phyloP scores from a whole-genome alignment of 2,888 invertebrate genomes.

The Meandrusa payeni region DNA sequence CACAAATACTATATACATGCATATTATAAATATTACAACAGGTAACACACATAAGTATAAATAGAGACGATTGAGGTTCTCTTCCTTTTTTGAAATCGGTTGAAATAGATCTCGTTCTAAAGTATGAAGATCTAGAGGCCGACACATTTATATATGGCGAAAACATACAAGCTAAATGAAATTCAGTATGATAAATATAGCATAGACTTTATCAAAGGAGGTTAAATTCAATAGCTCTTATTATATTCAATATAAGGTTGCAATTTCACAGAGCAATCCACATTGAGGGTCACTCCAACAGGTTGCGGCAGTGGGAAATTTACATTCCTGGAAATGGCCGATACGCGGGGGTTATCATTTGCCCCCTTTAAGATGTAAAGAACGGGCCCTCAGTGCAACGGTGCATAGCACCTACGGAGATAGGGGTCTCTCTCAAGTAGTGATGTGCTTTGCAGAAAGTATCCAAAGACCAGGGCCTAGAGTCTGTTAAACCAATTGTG shows the following conservation, averaged over 20 bases:
- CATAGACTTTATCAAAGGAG: conserved; percentile 2
- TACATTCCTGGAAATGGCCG: conserved; percentile 48
- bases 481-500: too few relatives aligned
- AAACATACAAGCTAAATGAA: conserved; percentile 4
- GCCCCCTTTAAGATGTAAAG: conserved; percentile 51
- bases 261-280: conserved; percentile 6
- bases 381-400: conserved; percentile 34
- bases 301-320: conserved; percentile 37
- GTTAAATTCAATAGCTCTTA: conserved; percentile 19
- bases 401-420: conserved; percentile 20
- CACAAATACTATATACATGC: too few relatives aligned
- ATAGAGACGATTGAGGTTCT: too few relatives aligned
- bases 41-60: too few relatives aligned
- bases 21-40: too few relatives aligned
- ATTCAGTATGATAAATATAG: conserved; percentile 10
- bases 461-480: not conserved
- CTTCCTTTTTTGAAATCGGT: too few relatives aligned
- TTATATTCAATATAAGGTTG: conserved; percentile 15
- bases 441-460: conserved; percentile 6
- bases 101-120: too few relatives aligned
- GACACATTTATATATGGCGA: too few relatives aligned
- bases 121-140: too few relatives aligned
- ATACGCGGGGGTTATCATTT: conserved; percentile 53
- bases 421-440: conserved; percentile 7
- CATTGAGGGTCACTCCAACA: conserved; percentile 23